Conservation (phyloP, 2,797 vertebrate genomes). For the Hippopotamyrus pictus region DNA sequence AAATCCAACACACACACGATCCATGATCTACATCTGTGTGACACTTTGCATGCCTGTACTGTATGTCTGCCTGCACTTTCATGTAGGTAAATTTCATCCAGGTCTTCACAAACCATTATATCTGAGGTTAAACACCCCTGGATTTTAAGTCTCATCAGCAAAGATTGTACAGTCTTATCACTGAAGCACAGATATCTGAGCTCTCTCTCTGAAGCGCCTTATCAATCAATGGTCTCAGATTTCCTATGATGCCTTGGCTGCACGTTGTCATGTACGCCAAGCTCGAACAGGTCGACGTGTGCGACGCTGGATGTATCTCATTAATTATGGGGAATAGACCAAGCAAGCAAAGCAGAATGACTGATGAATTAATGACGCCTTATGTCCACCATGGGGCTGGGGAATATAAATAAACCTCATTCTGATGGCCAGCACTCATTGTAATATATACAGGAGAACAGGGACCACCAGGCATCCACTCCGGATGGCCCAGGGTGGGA, state of each 20-base stretch:
- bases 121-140: background rate
- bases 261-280: conserved; percentile 28
- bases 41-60: background rate
- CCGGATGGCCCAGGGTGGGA: background rate
- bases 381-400: conserved; percentile 60
- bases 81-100: conserved; percentile 14
- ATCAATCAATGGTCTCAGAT: conserved; percentile 52
- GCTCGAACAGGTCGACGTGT: conserved; percentile 63
- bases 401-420: conserved; percentile 70
- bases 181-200: conserved; percentile 6
- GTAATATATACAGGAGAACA: conserved; percentile 50
- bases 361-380: conserved; percentile 71
- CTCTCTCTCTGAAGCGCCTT: conserved; percentile 40
- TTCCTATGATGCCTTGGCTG: conserved; percentile 58
- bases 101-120: conserved; percentile 13
- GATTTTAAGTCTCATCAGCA: background rate
- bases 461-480: conserved; percentile 39
- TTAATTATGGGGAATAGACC: conserved; percentile 62
- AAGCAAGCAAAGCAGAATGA: conserved; percentile 42
- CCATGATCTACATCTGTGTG: background rate
- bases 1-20: background rate
- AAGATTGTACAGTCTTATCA: background rate
- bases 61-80: background rate
- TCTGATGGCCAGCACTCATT: conserved; percentile 55
- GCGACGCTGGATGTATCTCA: conserved; percentile 62